These are phyloP conservation scores for Hecatera dysodea DNA, from an alignment of 2,888 invertebrate species.

Conservation along the genomic window DNA sequence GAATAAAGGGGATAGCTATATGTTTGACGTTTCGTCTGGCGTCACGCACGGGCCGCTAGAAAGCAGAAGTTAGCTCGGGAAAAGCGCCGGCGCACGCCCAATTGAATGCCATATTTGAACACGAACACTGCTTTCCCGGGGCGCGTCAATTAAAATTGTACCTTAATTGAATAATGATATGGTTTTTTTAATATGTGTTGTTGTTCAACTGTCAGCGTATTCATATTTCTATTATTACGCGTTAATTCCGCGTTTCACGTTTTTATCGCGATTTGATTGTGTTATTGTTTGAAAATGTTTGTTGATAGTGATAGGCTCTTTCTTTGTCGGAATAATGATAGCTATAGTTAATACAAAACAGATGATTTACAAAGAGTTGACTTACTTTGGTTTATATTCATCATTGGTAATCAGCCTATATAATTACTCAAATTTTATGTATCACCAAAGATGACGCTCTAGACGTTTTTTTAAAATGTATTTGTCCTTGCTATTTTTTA, in stretches of 20 bases:
- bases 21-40: conserved; percentile 52
- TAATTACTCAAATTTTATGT: too few relatives aligned
- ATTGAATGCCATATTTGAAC: conserved; percentile 64
- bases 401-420: background rate
- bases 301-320: conserved; percentile 40
- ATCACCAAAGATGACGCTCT: background rate
- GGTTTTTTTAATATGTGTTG: conserved; percentile 43
- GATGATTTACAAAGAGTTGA: background rate
- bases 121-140: conserved; percentile 68
- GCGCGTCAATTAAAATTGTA: conserved; percentile 59
- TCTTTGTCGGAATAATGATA: conserved; percentile 14
- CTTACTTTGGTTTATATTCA: background rate
- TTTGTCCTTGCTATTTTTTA: background rate
- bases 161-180: conserved; percentile 49
- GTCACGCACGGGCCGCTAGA: conserved; percentile 70
- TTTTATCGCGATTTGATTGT: conserved; percentile 60
- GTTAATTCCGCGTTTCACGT: conserved; percentile 63
- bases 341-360: background rate
- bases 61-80: conserved; percentile 67
- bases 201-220: conserved; percentile 38
- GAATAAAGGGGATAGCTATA: conserved; percentile 60
- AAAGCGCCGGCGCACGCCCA: conserved; percentile 68
- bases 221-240: conserved; percentile 56
- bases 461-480: background rate
- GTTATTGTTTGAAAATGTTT: conserved; percentile 42